phyloP scores from a whole-genome alignment of 2,888 invertebrate species.

The Plebejus melissa region DNA sequence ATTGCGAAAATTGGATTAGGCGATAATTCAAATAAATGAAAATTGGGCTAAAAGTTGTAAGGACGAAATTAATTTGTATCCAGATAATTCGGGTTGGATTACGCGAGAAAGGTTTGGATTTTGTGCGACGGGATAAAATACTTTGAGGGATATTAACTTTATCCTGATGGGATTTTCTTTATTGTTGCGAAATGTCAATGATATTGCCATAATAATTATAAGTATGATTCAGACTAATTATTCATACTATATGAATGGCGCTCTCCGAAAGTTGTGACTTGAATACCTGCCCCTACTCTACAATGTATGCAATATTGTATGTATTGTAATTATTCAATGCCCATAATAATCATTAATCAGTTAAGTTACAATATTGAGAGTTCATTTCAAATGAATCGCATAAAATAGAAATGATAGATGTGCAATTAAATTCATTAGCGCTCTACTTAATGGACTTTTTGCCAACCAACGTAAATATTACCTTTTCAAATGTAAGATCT shows the following conservation, averaged over 20 bases:
- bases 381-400: background rate
- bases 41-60: slow-evolving; percentile 11
- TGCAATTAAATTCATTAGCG: slow-evolving; percentile 1
- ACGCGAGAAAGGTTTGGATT: slow-evolving; percentile 18
- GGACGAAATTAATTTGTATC: slow-evolving; percentile 15
- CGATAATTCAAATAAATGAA: slow-evolving; percentile 22
- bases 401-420: background rate
- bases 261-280: background rate
- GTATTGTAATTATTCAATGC: background rate
- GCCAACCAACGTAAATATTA: background rate
- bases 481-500: slow-evolving; percentile 8
- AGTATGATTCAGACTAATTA: no score
- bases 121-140: background rate
- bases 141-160: background rate
- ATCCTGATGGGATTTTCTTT: background rate
- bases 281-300: no score
- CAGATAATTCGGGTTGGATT: slow-evolving; percentile 7
- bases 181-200: background rate
- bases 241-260: background rate
- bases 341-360: background rate
- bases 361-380: background rate
- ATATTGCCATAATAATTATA: background rate
- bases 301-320: no score
- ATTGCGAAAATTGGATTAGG: slow-evolving; percentile 18
- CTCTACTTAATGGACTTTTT: background rate